Evolutionary conservation across 2,888 invertebrate species (phyloP).

Genomic region (Drosophila nr. perissopoda): DNA sequence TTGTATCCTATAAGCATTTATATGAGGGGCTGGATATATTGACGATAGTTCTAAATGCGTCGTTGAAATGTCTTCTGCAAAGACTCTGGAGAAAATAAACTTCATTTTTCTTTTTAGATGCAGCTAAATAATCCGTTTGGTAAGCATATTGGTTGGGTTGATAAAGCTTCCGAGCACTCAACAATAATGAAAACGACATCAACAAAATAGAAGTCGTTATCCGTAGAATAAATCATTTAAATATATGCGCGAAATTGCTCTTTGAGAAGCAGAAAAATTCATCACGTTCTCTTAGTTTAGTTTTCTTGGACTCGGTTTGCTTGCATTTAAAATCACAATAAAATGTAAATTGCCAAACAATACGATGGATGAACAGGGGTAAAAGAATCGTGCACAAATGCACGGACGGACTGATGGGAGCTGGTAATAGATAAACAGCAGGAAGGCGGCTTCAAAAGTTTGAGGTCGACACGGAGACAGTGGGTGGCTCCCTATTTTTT

Average conservation of each 20-base stretch:
- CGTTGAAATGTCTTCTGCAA: not conserved
- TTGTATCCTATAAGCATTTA: too few relatives aligned
- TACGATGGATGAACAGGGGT: not conserved
- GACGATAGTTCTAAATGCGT: not conserved
- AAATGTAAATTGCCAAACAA: conserved; percentile 68
- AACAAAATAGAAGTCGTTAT: conserved; percentile 26
- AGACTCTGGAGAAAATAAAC: not conserved
- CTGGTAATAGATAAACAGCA: conserved; percentile 29
- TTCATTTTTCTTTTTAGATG: not conserved
- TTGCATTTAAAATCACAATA: conserved; percentile 68
- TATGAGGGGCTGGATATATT: not conserved
- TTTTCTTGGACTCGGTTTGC: conserved; percentile 20
- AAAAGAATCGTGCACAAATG: conserved; percentile 55
- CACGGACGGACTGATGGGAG: conserved; percentile 35
- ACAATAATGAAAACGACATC: conserved; percentile 6
- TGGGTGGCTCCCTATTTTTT: conserved; percentile 6
- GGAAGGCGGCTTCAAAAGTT: not conserved
- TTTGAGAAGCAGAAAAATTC: conserved; percentile 36
- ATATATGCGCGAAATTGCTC: conserved; percentile 57
- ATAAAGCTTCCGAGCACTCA: conserved; percentile 25
- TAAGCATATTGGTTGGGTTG: not conserved
- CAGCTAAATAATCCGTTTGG: not conserved
- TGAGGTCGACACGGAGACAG: conserved; percentile 4
- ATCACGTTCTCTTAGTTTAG: conserved; percentile 37
- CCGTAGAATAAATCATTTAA: conserved; percentile 17